A percentile compares a stretch with the other conserved stretches of the same genome.
Conservation (phyloP, 2,797 vertebrate genomes). For the Synanceia verrucosa region DNA sequence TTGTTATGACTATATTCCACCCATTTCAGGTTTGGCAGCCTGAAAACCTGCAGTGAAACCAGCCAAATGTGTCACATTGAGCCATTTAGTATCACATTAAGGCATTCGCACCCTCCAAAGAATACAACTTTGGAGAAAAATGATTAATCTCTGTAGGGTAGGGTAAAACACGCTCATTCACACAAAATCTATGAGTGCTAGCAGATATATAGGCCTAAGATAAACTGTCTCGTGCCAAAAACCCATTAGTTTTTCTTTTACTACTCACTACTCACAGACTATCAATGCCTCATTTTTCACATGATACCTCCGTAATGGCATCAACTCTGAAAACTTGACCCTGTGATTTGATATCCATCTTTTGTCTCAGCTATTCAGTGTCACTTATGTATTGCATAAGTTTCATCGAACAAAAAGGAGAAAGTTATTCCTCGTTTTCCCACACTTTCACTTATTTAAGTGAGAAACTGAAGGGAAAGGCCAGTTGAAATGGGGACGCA, state of each 20-base stretch:
- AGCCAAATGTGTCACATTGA: background rate
- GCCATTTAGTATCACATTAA: background rate
- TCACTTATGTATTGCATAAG: background rate
- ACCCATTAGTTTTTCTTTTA: background rate
- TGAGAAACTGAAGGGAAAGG: background rate
- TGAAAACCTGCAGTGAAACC: background rate
- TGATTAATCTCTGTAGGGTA: background rate
- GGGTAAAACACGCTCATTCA: background rate
- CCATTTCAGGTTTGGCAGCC: background rate
- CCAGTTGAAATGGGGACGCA: constrained; percentile 6
- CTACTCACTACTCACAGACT: background rate
- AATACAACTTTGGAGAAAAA: background rate
- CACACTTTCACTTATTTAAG: background rate
- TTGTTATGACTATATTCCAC: background rate
- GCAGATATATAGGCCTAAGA: too few relatives aligned
- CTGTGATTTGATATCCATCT: constrained; percentile 8
- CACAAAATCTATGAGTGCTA: background rate
- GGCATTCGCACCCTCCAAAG: background rate
- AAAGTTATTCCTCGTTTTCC: background rate
- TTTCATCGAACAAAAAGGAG: background rate
- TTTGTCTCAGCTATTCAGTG: constrained; percentile 14
- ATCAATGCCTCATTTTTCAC: background rate
- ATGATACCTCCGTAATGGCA: background rate
- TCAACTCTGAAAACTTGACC: background rate
- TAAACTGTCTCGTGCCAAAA: background rate